These are phyloP conservation scores for Phalacrocorax pelagicus DNA, from an alignment of 2,113 vertebrate genomes.

Conservation along the genomic window DNA sequence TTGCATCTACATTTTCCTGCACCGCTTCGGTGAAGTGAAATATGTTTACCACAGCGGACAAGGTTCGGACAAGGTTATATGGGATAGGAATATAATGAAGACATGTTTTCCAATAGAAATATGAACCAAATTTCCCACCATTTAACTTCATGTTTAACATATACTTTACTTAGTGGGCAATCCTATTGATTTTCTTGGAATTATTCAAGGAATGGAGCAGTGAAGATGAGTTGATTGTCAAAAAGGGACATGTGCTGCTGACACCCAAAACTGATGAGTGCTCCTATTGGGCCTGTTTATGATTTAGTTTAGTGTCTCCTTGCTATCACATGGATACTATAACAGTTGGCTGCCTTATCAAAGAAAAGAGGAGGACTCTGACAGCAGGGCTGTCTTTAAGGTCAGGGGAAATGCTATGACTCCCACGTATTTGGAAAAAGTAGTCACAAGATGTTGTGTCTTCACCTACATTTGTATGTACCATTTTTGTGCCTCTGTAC, in stretches of 20 bases:
- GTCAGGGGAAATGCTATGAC: neutral
- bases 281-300: neutral
- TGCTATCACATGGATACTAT: neutral
- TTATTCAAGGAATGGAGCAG: neutral
- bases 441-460: neutral
- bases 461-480: neutral
- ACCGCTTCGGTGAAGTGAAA: neutral
- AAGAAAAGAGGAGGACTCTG: neutral
- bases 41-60: neutral
- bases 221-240: neutral
- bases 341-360: neutral
- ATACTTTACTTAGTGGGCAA: neutral
- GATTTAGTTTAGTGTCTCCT: neutral
- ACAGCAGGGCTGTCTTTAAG: neutral
- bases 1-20: neutral
- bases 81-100: neutral
- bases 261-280: neutral
- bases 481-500: neutral
- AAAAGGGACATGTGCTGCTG: neutral
- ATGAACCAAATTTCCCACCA: neutral
- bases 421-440: neutral
- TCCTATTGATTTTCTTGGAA: neutral
- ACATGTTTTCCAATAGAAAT: neutral
- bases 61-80: neutral
- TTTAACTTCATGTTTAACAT: neutral